Conservation (phyloP, 2,888 invertebrate species). For the Lacanobia wlatinum region DNA sequence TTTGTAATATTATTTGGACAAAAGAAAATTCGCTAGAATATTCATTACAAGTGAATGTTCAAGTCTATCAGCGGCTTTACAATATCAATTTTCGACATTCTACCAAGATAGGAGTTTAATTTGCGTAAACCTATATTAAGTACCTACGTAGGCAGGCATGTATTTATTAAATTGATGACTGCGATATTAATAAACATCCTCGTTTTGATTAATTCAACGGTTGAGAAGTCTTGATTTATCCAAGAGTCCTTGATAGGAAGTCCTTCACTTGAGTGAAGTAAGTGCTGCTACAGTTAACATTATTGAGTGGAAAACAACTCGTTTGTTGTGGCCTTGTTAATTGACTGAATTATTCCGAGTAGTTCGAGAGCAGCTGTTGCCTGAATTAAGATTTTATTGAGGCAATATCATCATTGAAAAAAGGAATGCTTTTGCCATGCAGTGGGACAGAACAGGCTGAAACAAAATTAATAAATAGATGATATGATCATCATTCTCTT, state of each 20-base stretch:
- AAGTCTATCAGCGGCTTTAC: too few species aligned
- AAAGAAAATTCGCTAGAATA: too few species aligned
- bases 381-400: background rate
- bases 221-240: constrained; percentile 66
- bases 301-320: constrained; percentile 61
- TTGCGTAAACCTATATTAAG: constrained; percentile 7
- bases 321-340: constrained; percentile 58
- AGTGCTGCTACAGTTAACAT: constrained; percentile 62
- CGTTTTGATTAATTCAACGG: constrained; percentile 65
- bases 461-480: too few species aligned
- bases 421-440: too few species aligned
- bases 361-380: constrained; percentile 5
- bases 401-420: too few species aligned
- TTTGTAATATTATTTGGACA: too few species aligned
- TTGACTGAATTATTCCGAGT: constrained; percentile 61
- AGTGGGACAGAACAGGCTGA: too few species aligned
- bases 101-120: constrained; percentile 13
- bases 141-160: background rate
- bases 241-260: constrained; percentile 54
- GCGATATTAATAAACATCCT: constrained; percentile 32
- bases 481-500: too few species aligned
- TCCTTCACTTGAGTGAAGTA: constrained; percentile 59
- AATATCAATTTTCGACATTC: constrained; percentile 2
- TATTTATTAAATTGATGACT: constrained; percentile 29
- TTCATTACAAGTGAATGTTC: too few species aligned